Evolutionary conservation across 2,888 invertebrate genomes (phyloP).

Genomic region (Brachynemurus nebulosus): DNA sequence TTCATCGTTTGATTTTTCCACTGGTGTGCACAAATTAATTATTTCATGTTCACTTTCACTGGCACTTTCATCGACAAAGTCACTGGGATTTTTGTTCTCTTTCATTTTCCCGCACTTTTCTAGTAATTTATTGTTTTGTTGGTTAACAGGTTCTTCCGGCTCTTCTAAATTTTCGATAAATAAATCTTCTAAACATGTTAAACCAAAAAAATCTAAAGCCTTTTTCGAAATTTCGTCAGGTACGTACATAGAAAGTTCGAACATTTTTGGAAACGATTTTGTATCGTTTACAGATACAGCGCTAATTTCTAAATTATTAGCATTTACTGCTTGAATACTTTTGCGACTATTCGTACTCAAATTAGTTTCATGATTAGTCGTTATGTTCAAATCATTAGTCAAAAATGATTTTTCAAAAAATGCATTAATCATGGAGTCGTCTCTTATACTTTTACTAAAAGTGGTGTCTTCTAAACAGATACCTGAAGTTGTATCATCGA

Average conservation of each 20-base stretch:
- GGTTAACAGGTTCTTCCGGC: slow-evolving; percentile 8
- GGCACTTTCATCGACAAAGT: too few relatives aligned
- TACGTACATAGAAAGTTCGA: not conserved
- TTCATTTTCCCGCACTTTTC: not conserved
- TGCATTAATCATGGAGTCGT: too few relatives aligned
- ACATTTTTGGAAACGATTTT: not conserved
- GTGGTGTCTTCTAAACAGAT: too few relatives aligned
- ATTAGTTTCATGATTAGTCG: too few relatives aligned
- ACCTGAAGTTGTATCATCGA: too few relatives aligned
- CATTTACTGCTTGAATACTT: too few relatives aligned
- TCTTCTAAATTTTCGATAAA: slow-evolving; percentile 27
- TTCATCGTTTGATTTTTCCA: not conserved
- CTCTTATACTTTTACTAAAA: too few relatives aligned
- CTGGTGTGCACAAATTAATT: not conserved
- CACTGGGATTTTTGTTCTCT: not conserved
- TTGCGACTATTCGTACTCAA: too few relatives aligned
- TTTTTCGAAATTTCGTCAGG: slow-evolving; percentile 21
- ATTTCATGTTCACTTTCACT: not conserved
- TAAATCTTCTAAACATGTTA: slow-evolving; percentile 36
- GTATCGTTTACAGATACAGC: not conserved
- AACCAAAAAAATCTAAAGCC: slow-evolving; percentile 32
- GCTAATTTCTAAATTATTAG: too few relatives aligned
- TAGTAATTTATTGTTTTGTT: not conserved
- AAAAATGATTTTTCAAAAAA: too few relatives aligned
- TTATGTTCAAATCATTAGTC: too few relatives aligned